Base-by-base conservation (phyloP, 2,888 invertebrate genomes). In the Neria commutata region DNA sequence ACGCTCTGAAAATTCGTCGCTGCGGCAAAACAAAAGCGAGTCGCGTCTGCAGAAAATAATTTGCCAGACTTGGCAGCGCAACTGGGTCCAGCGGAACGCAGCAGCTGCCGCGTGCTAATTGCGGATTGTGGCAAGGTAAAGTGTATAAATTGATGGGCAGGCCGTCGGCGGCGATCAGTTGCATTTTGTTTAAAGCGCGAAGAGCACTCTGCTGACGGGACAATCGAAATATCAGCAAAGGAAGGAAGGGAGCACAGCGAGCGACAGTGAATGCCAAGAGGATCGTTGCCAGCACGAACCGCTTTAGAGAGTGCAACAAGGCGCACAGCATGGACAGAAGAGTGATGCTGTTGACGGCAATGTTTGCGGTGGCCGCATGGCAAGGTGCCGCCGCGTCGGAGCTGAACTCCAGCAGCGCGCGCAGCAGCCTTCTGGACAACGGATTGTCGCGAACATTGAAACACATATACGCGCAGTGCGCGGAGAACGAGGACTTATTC, bases 401-500 rank as follows among this genome's bases (percentile, higher is more conserved):
- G 8, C 16, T 58, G 33, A 56, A 59, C 16, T 58, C 37, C 2
- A 25, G 10, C 6, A 53, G 42, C 47, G 63, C 57, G 47, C 56
- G 56, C 8, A 61, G 71, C 14, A 63, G 68, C n/a, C 54, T 73
- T 8, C 48, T 62, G 11, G 75, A 80, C 51, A 80, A 72, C 58
- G 76, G 77, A 10, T 56, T 81, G 16, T 60, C 78, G 19, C 75
- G 76, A 54, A 77, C 76, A 0, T 58, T 81, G n/a, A 74, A 74
- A n/a, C 80, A 80, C 54, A 71, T 82, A 2, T 80, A 78, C 56
- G 72, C 69, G 21, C 86, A 87, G 74, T 91, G 91, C 76, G 85
- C 86, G 66, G 82, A 83, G 62, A 85, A 86, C 47, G 84, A 86
- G 63, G 87, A 90, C 71, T 83, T 89, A 53, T 80, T 88, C 66